These are phyloP conservation scores for Pomatorhinus ruficollis DNA, from an alignment of 2,113 vertebrate species.

Conservation along the genomic window DNA sequence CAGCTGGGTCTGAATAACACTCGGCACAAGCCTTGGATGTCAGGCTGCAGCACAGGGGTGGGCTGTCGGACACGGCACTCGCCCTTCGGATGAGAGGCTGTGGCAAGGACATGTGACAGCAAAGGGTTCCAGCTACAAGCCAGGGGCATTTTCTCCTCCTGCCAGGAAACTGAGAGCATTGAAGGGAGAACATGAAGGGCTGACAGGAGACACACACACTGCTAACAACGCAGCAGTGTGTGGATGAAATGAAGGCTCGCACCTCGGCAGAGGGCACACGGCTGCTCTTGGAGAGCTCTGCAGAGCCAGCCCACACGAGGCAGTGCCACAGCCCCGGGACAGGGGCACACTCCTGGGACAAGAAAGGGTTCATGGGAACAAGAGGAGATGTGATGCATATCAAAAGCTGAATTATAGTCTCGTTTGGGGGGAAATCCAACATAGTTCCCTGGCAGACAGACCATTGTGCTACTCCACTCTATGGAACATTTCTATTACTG, in stretches of 20 bases:
- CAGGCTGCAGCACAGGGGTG: not conserved
- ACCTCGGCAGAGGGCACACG: not conserved
- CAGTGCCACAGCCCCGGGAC: not conserved
- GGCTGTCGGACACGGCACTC: not conserved
- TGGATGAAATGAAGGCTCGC: not conserved
- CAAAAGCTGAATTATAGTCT: not conserved
- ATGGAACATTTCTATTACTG: not conserved
- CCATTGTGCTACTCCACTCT: not conserved
- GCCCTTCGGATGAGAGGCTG: not conserved
- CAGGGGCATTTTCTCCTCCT: not conserved
- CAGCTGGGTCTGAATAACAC: not conserved
- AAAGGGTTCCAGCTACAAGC: not conserved
- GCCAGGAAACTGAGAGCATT: not conserved
- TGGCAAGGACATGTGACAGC: not conserved
- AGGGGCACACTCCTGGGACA: not conserved
- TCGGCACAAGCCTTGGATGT: fast-evolving
- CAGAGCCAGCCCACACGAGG: fast-evolving
- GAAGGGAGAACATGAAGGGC: not conserved
- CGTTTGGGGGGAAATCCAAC: not conserved
- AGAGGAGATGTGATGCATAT: not conserved
- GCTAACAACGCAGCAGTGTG: not conserved
- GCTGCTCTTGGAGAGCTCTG: not conserved
- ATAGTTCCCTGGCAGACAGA: not conserved
- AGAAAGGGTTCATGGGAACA: not conserved
- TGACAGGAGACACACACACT: not conserved